Evolutionary conservation across 92 coral and sea anemone species (phyloP), one percentile per base, ranked within the genome.

Genomic region (Zoanthus sansibaricus): DNA sequence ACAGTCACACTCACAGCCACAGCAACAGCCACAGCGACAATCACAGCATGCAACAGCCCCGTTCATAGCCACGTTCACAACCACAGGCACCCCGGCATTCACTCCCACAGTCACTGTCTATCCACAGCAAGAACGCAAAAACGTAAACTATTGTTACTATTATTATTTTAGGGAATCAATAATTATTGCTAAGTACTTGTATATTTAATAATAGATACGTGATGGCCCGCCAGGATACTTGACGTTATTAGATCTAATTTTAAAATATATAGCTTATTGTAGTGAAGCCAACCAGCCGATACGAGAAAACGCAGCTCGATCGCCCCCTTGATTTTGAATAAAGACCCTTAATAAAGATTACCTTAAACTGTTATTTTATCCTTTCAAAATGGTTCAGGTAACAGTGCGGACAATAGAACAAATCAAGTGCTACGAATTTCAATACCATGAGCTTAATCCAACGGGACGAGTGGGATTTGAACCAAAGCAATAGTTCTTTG

Each of bases 371-470:
- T 45, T 80, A 31, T 80, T 80, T 20, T 46, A 16, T 62, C 32
- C 20, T 64, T 7, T 33, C 85, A 47, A 66, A 80, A 80, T 80
- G 85, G 62, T 61, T 42, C 85, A 66, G 75, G 75, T 16, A 21
- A 8, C 25, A 80, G 62, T 16, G 48, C 46, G 74, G 85, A 44
- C 18, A 62, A 18, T 13, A 18, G 71, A 48, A 9, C 85, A 64
- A 67, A 9, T 64, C 74, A 67, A 66, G 85, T 66, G 75, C 31
- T 46, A 16, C 85, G 47, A 80, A 80, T 80, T 64, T 3, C 21
- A 68, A 49, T 68, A 80, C 17, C 47, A 80, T 80, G 85, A 80
- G 75, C 7, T 47, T 80, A 80, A 45, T 45, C 59, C 47, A 80
- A 30, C 61, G 58, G 47, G 85, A 80, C 85, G 56, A 47, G 71